Base-by-base conservation (phyloP, 2,113 vertebrate species). In the Xiphorhynchus elegans region DNA sequence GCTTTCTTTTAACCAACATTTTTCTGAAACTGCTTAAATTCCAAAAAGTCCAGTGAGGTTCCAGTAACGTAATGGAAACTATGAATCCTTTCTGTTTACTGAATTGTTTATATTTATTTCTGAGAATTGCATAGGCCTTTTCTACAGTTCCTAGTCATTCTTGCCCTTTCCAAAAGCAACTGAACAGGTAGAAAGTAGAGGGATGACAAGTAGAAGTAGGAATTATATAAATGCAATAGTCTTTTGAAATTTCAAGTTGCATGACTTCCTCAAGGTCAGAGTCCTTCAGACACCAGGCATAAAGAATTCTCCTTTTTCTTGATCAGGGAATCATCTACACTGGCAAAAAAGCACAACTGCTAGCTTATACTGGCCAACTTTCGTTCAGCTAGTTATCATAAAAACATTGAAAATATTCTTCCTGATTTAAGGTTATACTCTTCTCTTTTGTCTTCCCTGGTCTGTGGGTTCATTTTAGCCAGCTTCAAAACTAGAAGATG, bases 401-500 rank as follows among this genome's bases (percentile, higher is more conserved):
- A 42, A 72, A 58, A 25, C 40, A 25, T 7, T 70, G 33, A 49
- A 87, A 91, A 56, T 47, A n/a, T 17, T 59, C 17, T 59, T 3
- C 26, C 12, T 62, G 13, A 5, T 84, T 70, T 76, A 50, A 84
- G 13, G 3, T 9, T 60, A 9, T 47, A 16, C 6, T 75, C 23
- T 63, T 56, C 0, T 0, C 1, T 83, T 85, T 68, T 24, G 2
- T 24, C 17, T 53, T 9, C 12, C 23, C 5, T n/a, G 3, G 3
- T 44, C 26, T 55, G 5, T 52, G 3, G 5, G 13, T 6, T 84
- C 76, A 73, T 72, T 92, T 70, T 42, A n/a, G 1, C 9, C 12
- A 35, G 6, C 29, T 75, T 74, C 47, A 78, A 63, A 81, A 55
- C 7, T 44, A 26, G 47, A 78, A 72, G 20, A 8, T 44, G 29